A percentile compares a stretch with the other conserved stretches of the same genome.
Conservation (phyloP, 2,888 invertebrate genomes). For the Crossocerus cetratus region DNA sequence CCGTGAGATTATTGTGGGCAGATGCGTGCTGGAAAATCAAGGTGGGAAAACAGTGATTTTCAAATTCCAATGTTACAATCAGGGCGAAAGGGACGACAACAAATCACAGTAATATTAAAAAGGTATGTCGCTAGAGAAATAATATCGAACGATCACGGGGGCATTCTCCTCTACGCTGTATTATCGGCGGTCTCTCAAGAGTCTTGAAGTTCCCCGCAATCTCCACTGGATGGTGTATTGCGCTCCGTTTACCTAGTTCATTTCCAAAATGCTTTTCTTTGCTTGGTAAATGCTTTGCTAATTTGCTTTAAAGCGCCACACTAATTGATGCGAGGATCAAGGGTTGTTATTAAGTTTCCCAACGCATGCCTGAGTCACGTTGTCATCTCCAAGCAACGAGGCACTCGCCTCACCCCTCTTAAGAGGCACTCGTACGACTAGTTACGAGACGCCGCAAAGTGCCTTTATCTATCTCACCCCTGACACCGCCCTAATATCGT, state of each 20-base stretch:
- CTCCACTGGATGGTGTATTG: slow-evolving; percentile 18
- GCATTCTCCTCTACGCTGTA: slow-evolving; percentile 3
- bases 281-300: neutral
- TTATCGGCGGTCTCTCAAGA: slow-evolving; percentile 10
- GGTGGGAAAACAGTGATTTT: neutral
- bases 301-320: neutral
- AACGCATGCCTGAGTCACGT: too few species aligned
- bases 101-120: neutral
- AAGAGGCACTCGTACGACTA: too few species aligned
- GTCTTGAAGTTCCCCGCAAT: neutral
- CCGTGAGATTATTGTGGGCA: slow-evolving; percentile 79
- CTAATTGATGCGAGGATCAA: too few species aligned
- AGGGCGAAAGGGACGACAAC: neutral
- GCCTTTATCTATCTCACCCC: too few species aligned
- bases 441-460: too few species aligned
- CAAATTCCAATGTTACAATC: neutral
- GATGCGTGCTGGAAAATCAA: slow-evolving; percentile 78
- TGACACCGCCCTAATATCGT: too few species aligned
- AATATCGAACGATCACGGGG: neutral
- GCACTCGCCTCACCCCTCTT: too few species aligned
- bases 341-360: too few species aligned
- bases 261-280: neutral
- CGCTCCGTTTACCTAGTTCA: neutral
- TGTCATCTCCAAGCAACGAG: too few species aligned
- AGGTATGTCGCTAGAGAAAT: neutral